These are phyloP conservation scores for Microtus pennsylvanicus DNA, from an alignment of 2,113 vertebrate genomes.

Conservation along the genomic window DNA sequence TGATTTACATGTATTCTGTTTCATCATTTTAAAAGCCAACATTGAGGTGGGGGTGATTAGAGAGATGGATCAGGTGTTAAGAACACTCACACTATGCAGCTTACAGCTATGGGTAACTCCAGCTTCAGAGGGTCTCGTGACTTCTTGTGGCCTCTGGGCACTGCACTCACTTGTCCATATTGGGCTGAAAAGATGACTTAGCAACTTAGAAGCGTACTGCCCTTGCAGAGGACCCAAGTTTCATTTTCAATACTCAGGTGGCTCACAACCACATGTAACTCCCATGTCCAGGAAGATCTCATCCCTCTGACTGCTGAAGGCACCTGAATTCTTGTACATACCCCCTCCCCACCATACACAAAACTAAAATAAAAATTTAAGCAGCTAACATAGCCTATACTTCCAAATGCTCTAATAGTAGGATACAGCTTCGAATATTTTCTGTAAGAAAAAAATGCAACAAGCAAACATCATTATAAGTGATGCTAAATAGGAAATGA, in stretches of 20 bases:
- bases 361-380: neutral
- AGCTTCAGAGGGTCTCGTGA: too few relatives aligned
- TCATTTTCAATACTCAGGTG: neutral
- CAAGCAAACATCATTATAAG: neutral
- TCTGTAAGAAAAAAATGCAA: constrained; percentile 33
- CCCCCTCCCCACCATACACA: neutral
- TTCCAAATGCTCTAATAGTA: constrained; percentile 45
- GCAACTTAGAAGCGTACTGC: neutral
- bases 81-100: neutral
- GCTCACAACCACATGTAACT: neutral
- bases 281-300: neutral
- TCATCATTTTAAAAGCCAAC: constrained; percentile 70
- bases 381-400: neutral
- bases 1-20: constrained; percentile 82
- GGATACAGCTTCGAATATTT: constrained; percentile 74
- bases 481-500: neutral
- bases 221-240: neutral
- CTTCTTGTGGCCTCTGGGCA: neutral
- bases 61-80: neutral
- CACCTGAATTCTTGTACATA: neutral
- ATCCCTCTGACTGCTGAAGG: neutral
- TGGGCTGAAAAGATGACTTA: neutral
- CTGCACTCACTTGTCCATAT: neutral
- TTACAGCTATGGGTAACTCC: neutral
- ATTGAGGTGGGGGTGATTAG: neutral